Evolutionary conservation across 2,888 invertebrate genomes (phyloP), one percentile per base, ranked within the genome.

Genomic region (Nomada ruficornis): DNA sequence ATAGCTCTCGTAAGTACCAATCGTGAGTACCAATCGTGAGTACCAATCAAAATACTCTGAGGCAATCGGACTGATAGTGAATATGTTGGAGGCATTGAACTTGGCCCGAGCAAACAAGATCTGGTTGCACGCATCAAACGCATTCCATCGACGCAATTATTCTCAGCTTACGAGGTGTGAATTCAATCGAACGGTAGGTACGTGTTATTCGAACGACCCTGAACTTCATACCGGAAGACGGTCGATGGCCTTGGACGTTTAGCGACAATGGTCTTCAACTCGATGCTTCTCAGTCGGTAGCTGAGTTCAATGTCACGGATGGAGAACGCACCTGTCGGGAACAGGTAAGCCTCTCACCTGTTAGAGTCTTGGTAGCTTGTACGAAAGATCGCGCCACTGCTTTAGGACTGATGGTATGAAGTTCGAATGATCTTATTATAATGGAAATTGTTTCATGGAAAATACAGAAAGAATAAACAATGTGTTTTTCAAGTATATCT

Each of bases 331-430:
- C 68, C 72, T 42, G 68, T 67, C 47, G 67, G 52, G 11, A 13
- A 52, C 52, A 20, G 59, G 62, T 55, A 73, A 77, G 10, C 44
- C 57, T 73, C 71, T 73, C 52, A 62, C 47, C 42, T 76, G 67
- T 26, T 4, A 78, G 50, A 72, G 72, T n/a, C 59, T 86, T 86
- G 57, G 18, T 0, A 5, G 36, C 18, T 29, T 54, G 36, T 77
- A 65, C 80, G 44, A 47, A 62, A 86, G 86, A 86, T 86, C 11
- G 86, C 86, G 80, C 84, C 77, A 83, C 86, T 29, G 73, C 10
- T 60, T 67, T 62, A 7, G 29, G n/a, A 11, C 26, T 11, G 15
- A 57, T 47, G 20, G n/a, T 20, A 10, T 7, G 11, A 2, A 50
- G 10, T 36, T 50, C 2, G 23, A 4, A 11, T 2, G 23, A 20